phyloP scores from a whole-genome alignment of 2,113 vertebrate species.

The Cryptotis parvus region DNA sequence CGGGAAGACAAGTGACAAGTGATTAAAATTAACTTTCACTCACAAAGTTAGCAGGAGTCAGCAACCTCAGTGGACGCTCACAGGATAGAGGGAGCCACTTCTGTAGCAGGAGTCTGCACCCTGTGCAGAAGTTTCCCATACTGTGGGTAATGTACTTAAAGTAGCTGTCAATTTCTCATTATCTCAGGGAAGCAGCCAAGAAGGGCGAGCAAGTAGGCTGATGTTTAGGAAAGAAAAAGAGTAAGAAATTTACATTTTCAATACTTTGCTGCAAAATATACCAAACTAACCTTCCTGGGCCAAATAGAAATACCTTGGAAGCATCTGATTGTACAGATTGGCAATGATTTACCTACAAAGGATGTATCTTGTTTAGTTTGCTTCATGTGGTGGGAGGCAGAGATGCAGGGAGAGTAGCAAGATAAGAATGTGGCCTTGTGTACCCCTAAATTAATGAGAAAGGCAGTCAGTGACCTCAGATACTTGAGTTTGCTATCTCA shows the following conservation, averaged over 20 bases:
- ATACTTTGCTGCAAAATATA: conserved; percentile 19
- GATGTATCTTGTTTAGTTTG: not conserved
- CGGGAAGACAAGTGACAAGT: too few species aligned
- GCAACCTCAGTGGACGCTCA: conserved; percentile 47
- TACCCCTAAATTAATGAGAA: conserved; percentile 63
- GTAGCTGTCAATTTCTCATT: conserved; percentile 70
- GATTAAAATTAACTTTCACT: conserved; percentile 61
- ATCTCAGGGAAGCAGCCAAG: conserved; percentile 30
- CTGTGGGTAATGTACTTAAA: conserved; percentile 70
- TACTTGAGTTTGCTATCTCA: conserved; percentile 69
- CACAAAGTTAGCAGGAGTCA: conserved; percentile 58
- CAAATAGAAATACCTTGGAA: not conserved
- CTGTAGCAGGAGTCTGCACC: conserved; percentile 59
- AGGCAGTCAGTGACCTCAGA: conserved; percentile 46
- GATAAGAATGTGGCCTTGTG: not conserved
- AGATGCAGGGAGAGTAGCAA: not conserved
- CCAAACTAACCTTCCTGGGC: conserved; percentile 16
- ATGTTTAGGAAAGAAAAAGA: conserved; percentile 51
- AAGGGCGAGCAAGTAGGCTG: conserved; percentile 30
- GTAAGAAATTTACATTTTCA: conserved; percentile 45
- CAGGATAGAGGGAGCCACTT: conserved; percentile 47
- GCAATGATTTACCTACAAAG: conserved; percentile 15
- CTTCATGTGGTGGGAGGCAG: too few species aligned
- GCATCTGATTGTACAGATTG: conserved; percentile 31
- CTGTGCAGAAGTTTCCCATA: conserved; percentile 58